Percentiles rank a stretch among this genome's conserved stretches.
Evolutionary conservation across 2,113 vertebrate species (phyloP).

Genomic region (Furnarius figulus): DNA sequence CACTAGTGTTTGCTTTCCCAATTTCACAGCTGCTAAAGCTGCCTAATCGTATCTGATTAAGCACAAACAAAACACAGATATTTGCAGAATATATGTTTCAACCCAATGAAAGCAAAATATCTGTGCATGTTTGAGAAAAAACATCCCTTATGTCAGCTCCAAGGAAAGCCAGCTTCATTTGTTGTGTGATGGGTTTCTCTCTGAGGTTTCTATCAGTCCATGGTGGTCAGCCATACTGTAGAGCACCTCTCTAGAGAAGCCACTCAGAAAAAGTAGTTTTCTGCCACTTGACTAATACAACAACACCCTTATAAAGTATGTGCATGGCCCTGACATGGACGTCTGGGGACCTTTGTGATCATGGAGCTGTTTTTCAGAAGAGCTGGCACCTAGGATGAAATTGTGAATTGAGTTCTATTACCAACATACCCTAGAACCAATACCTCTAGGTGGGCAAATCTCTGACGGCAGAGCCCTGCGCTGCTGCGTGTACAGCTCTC

Average conservation of each 20-base stretch:
- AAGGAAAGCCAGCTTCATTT: neutral
- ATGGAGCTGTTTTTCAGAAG: neutral
- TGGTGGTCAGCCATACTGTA: neutral
- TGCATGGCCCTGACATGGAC: neutral
- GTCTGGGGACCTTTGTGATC: neutral
- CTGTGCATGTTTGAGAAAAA: neutral
- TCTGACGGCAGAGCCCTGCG: neutral
- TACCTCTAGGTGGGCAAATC: neutral
- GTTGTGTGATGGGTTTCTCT: neutral
- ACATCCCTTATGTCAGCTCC: neutral
- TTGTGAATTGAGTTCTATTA: neutral
- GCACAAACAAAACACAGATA: neutral
- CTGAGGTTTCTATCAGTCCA: neutral
- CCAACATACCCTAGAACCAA: accelerated
- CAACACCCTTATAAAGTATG: neutral
- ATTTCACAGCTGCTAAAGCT: neutral
- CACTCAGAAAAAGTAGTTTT: neutral
- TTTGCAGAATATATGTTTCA: neutral
- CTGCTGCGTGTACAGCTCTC: neutral
- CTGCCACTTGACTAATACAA: neutral
- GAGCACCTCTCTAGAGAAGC: neutral
- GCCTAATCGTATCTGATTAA: neutral
- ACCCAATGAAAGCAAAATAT: neutral
- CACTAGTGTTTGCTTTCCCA: neutral
- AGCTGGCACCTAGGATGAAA: neutral